Evolutionary conservation across 2,888 invertebrate genomes (phyloP).

Genomic region (Drosophila falleni): DNA sequence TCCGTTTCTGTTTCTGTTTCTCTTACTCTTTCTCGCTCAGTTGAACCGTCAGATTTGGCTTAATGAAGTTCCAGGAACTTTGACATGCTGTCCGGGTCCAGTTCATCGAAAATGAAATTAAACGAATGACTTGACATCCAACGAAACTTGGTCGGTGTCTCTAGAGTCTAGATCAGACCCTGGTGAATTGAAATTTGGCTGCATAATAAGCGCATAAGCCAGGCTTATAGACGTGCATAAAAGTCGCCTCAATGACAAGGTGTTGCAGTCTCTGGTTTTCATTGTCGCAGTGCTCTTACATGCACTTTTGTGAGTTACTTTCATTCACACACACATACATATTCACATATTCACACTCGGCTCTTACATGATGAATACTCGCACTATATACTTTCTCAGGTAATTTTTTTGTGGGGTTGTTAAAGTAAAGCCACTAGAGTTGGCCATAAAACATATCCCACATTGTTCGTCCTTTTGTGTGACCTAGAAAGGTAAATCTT

Average conservation of each 20-base stretch:
- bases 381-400: conserved; percentile 19
- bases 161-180: no score
- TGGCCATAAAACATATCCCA: conserved; percentile 59
- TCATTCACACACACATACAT: conserved; percentile 17
- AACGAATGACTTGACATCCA: conserved; percentile 46
- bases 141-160: no score
- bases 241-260: conserved; percentile 44
- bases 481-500: conserved; percentile 59
- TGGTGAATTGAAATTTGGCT: conserved; percentile 6
- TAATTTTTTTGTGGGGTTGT: conserved; percentile 57
- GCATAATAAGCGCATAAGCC: conserved; percentile 15
- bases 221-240: conserved; percentile 39
- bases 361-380: conserved; percentile 22
- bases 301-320: conserved; percentile 39
- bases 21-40: not conserved
- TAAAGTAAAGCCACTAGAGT: conserved; percentile 68
- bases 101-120: conserved; percentile 62
- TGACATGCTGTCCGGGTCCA: conserved; percentile 48
- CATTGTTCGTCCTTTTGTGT: conserved; percentile 55
- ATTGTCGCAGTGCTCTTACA: conserved; percentile 25
- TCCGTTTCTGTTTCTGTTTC: conserved; percentile 1
- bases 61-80: conserved; percentile 74
- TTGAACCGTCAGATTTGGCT: conserved; percentile 64
- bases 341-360: conserved; percentile 18
- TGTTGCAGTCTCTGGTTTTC: conserved; percentile 11